Evolutionary conservation across 2,113 vertebrate species (phyloP), one percentile per base, ranked within the genome.

Genomic region (Urocynchramus pylzowi): DNA sequence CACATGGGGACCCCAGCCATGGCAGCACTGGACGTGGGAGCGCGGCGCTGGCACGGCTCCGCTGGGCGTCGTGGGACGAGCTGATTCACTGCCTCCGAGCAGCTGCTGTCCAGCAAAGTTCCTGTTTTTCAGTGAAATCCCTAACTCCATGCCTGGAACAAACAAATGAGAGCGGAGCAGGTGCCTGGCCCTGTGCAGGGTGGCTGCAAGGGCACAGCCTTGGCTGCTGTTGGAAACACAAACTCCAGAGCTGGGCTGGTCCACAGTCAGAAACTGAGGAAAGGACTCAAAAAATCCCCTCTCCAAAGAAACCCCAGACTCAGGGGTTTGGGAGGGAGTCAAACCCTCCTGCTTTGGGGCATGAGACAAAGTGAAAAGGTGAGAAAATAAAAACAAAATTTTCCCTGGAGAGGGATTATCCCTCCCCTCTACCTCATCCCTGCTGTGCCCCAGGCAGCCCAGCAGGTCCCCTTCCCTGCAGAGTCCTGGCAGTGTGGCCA

Each of bases 61-160:
- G 30, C 80, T 42, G 90, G 79, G 80, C 30, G 50, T 83, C 86
- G 92, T 3, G 47, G 83, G 89, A 87, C 0, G n/a, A 84, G 89
- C 65, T 84, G 91, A 93, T 93, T 89, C 90, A 91, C 84, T 0
- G 10, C 69, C 73, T 63, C 10, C 2, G 80, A 95, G 94, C 91
- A 95, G 95, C 95, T 96, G 94, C 89, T 92, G 91, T 67, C 93
- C 94, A 2, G 80, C 41, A 44, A 64, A 95, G 93, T 97, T 95
- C 94, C 95, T 96, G 94, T 93, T 97, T 95, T 95, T 8, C 91
- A 94, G 44, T 82, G 77, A 71, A 89, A 96, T 87, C 74, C 35
- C 77, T 18, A 71, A 33, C 35, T 93, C 69, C 1, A 0, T 50
- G 92, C 89, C 49, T 95, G 91, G 91, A 87, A 95, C 84, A 95